phyloP scores from a whole-genome alignment of 2,113 vertebrate genomes.

The Salvelinus sp. region DNA sequence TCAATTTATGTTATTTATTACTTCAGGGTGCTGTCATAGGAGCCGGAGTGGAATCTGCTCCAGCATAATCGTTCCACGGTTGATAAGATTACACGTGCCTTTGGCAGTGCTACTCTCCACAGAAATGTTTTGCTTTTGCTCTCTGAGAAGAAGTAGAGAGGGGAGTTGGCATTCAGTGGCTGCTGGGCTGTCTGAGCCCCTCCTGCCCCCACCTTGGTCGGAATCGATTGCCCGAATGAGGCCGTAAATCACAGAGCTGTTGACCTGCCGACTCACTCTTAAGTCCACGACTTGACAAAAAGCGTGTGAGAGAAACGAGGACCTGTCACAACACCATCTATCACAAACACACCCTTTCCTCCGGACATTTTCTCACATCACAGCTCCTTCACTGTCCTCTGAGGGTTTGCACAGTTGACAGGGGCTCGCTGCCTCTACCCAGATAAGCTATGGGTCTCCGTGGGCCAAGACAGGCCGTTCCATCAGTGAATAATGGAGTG shows the following conservation, averaged over 20 bases:
- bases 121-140: neutral
- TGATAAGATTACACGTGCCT: neutral
- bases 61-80: neutral
- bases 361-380: neutral
- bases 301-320: neutral
- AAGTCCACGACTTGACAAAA: neutral
- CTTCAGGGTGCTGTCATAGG: neutral
- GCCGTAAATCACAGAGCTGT: conserved; percentile 3
- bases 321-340: conserved; percentile 6
- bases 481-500: conserved; percentile 4
- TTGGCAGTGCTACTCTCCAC: neutral
- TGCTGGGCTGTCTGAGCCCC: neutral
- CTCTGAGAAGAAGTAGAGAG: neutral
- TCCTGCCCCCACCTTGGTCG: neutral
- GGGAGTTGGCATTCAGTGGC: neutral
- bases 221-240: conserved; percentile 1
- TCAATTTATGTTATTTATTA: neutral
- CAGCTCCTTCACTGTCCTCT: neutral
- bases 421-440: neutral
- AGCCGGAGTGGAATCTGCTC: neutral
- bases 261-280: conserved; percentile 4
- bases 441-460: conserved; percentile 2
- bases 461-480: neutral
- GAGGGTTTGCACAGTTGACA: neutral
- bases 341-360: neutral